Conservation (phyloP, 2,888 invertebrate species). For the Pocota personata region DNA sequence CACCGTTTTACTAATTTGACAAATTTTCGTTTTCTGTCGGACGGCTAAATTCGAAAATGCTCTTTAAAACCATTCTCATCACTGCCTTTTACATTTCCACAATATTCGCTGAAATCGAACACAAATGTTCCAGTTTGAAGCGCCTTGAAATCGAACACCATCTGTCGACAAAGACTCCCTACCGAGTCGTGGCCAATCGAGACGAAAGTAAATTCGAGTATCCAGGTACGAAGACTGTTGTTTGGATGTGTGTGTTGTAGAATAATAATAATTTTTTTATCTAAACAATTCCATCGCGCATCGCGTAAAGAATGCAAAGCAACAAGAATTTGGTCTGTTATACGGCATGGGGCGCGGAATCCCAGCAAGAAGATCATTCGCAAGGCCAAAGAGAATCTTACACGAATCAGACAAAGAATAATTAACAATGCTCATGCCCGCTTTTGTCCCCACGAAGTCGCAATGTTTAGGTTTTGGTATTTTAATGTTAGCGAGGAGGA, state of each 20-base stretch:
- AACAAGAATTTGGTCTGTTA: conserved; percentile 89
- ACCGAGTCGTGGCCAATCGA: conserved; percentile 87
- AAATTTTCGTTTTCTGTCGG: conserved; percentile 40
- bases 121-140: conserved; percentile 75
- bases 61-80: conserved; percentile 44
- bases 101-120: conserved; percentile 58
- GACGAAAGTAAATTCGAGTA: conserved; percentile 85
- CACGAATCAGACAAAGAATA: conserved; percentile 78
- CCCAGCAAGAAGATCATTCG: conserved; percentile 86
- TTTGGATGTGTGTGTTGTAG: not conserved
- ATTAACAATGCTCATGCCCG: conserved; percentile 82
- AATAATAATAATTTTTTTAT: not conserved
- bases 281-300: conserved; percentile 15
- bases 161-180: conserved; percentile 89
- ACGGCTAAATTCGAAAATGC: conserved; percentile 48
- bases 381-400: conserved; percentile 84
- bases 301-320: conserved; percentile 85
- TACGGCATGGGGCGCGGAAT: conserved; percentile 91
- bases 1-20: conserved; percentile 43
- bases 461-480: conserved; percentile 85
- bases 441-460: conserved; percentile 83
- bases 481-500: conserved; percentile 83
- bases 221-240: conserved; percentile 83
- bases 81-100: conserved; percentile 61
- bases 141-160: conserved; percentile 83